Evolutionary conservation across 2,888 invertebrate species (phyloP), one percentile per base, ranked within the genome.

Genomic region (Sericinus montela): DNA sequence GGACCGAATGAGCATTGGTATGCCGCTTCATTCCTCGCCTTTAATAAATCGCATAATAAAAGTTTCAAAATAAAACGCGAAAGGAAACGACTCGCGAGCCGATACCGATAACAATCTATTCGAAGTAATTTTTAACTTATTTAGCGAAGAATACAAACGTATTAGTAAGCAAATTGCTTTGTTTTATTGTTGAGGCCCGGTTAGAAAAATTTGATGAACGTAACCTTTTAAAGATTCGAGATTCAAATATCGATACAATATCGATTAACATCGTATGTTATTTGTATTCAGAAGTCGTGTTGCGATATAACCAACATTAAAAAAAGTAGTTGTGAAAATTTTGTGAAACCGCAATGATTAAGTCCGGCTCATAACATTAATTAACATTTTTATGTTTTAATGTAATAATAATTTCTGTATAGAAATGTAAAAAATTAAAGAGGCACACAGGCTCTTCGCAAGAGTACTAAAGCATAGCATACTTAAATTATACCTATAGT

Each of bases 11-110:
- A 48, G 54, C 37, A 16, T 39, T 39, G 71, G 81, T 74, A 81
- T 80, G 71, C 60, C 59, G 62, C 46, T 60, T 57, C 64, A 51
- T 62, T 63, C 67, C 59, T 54, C 48, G 55, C 60, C 59, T 56
- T 65, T 63, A 65, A 75, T 76, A 77, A 79, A 78, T 75, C 72
- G 69, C 62, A 61, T 67, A 73, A 75, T 70, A 75, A 77, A 75
- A 74, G 62, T 64, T 58, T 67, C 63, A 69, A 66, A 67, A 75
- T 71, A 70, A 69, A 71, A 41, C 15, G 51, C 55, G 53, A 67
- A 65, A 69, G 65, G 66, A 73, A 74, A 60, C 65, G 53, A 51
- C 48, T 60, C 52, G 64, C 62, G 60, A 51, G 65, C 65, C 67
- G 36, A 48, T 44, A 36, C 53, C 32, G 78, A 80, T 84, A 72